Evolutionary conservation across 1,140 invertebrate species (phyloP), one percentile per base, ranked within the genome.

Genomic region (Caligus rogercresseyi): DNA sequence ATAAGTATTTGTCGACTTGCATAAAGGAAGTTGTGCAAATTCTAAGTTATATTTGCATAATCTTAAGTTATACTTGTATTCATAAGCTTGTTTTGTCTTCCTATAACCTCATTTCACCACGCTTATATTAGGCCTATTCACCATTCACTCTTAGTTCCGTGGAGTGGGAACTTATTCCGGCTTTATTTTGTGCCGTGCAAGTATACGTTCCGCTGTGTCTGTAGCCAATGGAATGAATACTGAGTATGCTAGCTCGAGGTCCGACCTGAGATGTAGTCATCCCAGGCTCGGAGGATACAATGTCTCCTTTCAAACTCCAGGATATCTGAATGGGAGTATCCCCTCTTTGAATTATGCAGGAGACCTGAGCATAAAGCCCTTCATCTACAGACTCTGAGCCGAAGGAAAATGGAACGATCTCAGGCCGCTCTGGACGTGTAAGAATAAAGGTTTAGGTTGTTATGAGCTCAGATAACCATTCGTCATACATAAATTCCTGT

Each of bases 1-100:
- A n/a, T n/a, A n/a, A n/a, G n/a, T n/a, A n/a, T n/a, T n/a, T n/a
- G n/a, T n/a, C n/a, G n/a, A n/a, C n/a, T n/a, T n/a, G n/a, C n/a
- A n/a, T n/a, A n/a, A n/a, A n/a, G n/a, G n/a, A n/a, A n/a, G n/a
- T n/a, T n/a, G n/a, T n/a, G n/a, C n/a, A n/a, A n/a, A n/a, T n/a
- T n/a, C n/a, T n/a, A n/a, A n/a, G n/a, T n/a, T n/a, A n/a, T n/a
- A n/a, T n/a, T n/a, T n/a, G n/a, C n/a, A n/a, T n/a, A n/a, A n/a
- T n/a, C n/a, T n/a, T n/a, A n/a, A n/a, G n/a, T n/a, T n/a, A n/a
- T n/a, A n/a, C n/a, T n/a, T n/a, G n/a, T n/a, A n/a, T n/a, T n/a
- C n/a, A n/a, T n/a, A n/a, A n/a, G n/a, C n/a, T n/a, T n/a, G 63
- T 73, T 73, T 21, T 69, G 65, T 72, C 73, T 74, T 13, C n/a